These are phyloP conservation scores for Ondatra zibethicus DNA, from an alignment of 2,113 vertebrate species.

Conservation along the genomic window DNA sequence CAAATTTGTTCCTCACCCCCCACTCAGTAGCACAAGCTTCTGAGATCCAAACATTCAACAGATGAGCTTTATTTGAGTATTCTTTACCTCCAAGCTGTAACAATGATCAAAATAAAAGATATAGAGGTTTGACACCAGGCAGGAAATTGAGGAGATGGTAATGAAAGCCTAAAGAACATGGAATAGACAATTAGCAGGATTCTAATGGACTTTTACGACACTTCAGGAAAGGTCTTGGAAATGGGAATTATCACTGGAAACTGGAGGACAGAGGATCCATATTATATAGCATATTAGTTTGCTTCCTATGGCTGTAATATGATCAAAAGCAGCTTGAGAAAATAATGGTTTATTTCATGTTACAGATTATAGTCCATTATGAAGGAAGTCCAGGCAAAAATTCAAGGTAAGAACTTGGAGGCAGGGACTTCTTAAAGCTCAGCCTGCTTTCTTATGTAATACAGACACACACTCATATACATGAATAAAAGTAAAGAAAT, in stretches of 20 bases:
- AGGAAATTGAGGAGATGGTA: conserved; percentile 24
- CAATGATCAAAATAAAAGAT: not conserved
- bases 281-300: not conserved
- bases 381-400: not conserved
- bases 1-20: not conserved
- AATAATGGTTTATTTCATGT: not conserved
- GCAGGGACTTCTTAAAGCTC: not conserved
- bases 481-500: not conserved
- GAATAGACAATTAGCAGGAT: conserved; percentile 1
- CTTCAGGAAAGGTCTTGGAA: not conserved
- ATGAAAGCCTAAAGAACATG: not conserved
- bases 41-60: not conserved
- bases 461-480: not conserved
- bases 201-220: not conserved
- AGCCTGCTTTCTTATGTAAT: not conserved
- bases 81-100: not conserved
- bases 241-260: not conserved
- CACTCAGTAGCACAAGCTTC: not conserved
- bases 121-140: not conserved
- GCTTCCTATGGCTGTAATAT: not conserved
- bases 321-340: not conserved
- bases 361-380: not conserved
- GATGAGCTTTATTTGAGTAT: not conserved
- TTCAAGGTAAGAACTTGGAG: not conserved
- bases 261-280: not conserved